Evolutionary conservation across 2,888 invertebrate genomes (phyloP), one percentile per base, ranked within the genome.

Genomic region (Nomada goodeniana): DNA sequence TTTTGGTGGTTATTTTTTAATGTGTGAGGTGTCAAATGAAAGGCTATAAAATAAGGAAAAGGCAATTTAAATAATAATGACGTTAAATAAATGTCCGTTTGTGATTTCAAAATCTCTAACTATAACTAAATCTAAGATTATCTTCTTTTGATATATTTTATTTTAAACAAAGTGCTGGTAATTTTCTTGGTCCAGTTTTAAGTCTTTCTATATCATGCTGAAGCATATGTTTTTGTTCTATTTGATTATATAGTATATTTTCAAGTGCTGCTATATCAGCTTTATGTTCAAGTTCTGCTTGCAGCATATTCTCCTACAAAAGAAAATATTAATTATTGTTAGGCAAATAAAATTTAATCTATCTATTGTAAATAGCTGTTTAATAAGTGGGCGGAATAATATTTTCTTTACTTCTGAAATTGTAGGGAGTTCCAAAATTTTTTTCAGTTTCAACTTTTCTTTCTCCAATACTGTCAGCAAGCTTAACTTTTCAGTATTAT

Each of bases 401-500:
- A 36, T 65, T 13, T 67, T 64, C 69, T 53, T 85, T 90, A 91
- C 92, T 57, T 91, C 86, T 1, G 91, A 87, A 64, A 88, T 77
- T 13, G 87, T 76, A 50, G 70, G 59, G 36, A 90, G 84, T 20
- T 92, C 91, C 18, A 95, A 86, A 7, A 94, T 76, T 61, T 94
- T 94, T 2, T 91, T 89, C n/a, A 96, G 88, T 71, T 94, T 94
- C 3, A 94, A 92, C 84, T 94, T 94, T 85, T 96, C 95, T 68
- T 94, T 95, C 61, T 94, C 95, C 44, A 96, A 91, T n/a, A 95
- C 92, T 0, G 95, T 94, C 9, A 95, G 82, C 20, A 96, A 92
- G 87, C 95, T 95, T 50, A 95, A 85, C 82, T 95, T 95, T 76
- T 95, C 94, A 0, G 96, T 95, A 83, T 96, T 95, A 50, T 94